Percentiles rank a stretch among this genome's conserved stretches.
Conservation (phyloP, 2,113 vertebrate species). For the Thunnus maccoyii region DNA sequence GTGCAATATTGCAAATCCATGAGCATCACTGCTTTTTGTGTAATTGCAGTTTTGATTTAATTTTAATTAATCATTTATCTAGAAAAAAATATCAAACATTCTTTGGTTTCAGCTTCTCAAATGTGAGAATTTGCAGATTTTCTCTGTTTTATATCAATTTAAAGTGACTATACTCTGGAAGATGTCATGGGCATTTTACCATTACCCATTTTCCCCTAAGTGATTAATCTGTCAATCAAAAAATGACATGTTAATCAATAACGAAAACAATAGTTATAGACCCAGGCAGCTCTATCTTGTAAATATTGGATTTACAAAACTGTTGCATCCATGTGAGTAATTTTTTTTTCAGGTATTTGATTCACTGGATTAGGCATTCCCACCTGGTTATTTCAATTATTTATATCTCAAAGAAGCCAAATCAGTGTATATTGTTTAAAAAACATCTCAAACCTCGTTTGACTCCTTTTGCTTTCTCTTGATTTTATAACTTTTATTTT, state of each 20-base stretch:
- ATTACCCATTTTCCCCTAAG: background rate
- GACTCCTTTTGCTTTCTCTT: background rate
- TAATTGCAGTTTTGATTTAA: background rate
- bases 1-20: background rate
- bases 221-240: background rate
- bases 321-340: background rate
- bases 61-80: background rate
- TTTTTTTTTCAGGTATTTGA: background rate
- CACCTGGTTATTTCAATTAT: slow-evolving; percentile 12
- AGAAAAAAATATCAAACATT: background rate
- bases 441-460: too few relatives aligned
- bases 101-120: background rate
- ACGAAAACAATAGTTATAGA: background rate
- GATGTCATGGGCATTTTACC: too few relatives aligned
- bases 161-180: background rate
- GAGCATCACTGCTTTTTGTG: background rate
- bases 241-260: background rate
- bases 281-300: background rate
- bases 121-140: background rate
- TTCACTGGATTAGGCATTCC: background rate
- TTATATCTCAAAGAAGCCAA: background rate
- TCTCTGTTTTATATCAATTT: background rate
- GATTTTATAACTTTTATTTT: background rate
- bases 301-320: background rate
- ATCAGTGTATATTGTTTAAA: background rate